These are phyloP conservation scores for Drosophila willistoni DNA, from an alignment of 1,140 invertebrate species.

Conservation along the genomic window DNA sequence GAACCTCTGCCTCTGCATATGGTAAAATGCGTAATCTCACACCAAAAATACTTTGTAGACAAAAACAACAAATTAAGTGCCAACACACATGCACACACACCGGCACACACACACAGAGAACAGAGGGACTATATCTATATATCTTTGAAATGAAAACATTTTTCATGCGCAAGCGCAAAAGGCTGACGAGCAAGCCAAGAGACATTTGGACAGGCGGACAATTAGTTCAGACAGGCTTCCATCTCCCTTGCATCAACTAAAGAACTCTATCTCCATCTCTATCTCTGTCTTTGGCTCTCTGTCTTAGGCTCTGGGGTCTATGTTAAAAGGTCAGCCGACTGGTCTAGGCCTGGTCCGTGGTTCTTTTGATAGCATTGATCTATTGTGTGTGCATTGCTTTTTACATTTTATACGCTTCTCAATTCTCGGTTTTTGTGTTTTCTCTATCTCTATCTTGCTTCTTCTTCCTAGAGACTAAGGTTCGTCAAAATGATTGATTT, in stretches of 20 bases:
- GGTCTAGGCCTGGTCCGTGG: slow-evolving; percentile 24
- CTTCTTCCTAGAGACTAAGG: slow-evolving; percentile 65
- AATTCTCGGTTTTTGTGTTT: slow-evolving; percentile 34
- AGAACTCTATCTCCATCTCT: slow-evolving; percentile 9
- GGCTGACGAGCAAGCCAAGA: slow-evolving; percentile 42
- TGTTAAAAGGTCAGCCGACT: slow-evolving; percentile 77
- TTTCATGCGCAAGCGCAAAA: slow-evolving; percentile 68
- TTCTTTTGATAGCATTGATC: slow-evolving; percentile 75
- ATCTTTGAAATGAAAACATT: slow-evolving; percentile 76
- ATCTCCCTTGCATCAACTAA: slow-evolving; percentile 44
- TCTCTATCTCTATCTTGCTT: slow-evolving; percentile 48
- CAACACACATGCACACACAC: slow-evolving; percentile 39
- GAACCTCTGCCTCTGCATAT: slow-evolving; percentile 29
- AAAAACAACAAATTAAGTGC: slow-evolving; percentile 78
- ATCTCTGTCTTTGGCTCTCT: not conserved
- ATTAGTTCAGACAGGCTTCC: slow-evolving; percentile 79
- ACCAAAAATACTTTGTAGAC: slow-evolving; percentile 52
- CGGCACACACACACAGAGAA: slow-evolving; percentile 7
- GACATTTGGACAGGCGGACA: slow-evolving; percentile 59
- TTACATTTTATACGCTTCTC: slow-evolving; percentile 71
- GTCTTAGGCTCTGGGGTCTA: slow-evolving; percentile 32
- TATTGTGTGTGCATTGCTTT: slow-evolving; percentile 72
- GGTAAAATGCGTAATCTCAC: slow-evolving; percentile 76
- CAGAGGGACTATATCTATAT: slow-evolving; percentile 60
- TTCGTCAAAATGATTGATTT: slow-evolving; percentile 83